Conservation (phyloP, 1,140 invertebrate species). For the Temnothorax longispinosus region DNA sequence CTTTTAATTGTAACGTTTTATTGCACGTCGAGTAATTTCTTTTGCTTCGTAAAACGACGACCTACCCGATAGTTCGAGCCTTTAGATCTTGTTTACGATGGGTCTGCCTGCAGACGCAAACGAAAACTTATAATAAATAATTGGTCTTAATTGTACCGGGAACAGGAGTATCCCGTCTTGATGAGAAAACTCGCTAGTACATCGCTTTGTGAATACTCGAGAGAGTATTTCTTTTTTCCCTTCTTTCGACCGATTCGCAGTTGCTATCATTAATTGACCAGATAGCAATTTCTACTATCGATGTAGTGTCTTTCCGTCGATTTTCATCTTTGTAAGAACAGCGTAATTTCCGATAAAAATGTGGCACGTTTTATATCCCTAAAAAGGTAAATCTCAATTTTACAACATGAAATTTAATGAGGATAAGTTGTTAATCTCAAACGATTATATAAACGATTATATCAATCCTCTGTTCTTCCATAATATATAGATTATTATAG, state of each 20-base stretch:
- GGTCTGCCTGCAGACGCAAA: not conserved
- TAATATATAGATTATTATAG: no score
- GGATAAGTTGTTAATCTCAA: not conserved
- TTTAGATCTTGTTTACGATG: slow-evolving; percentile 12
- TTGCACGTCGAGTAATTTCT: not conserved
- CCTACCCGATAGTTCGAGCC: not conserved
- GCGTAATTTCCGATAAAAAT: not conserved
- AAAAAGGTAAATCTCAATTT: not conserved
- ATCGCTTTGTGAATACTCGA: slow-evolving; percentile 26
- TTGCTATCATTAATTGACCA: slow-evolving; percentile 38
- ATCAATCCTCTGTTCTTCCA: not conserved
- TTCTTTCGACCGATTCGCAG: slow-evolving; percentile 15
- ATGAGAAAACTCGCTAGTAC: slow-evolving; percentile 23
- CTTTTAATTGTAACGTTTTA: not conserved
- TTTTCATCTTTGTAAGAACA: not conserved
- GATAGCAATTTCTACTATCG: slow-evolving; percentile 18
- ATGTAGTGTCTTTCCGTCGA: not conserved
- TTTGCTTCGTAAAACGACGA: not conserved
- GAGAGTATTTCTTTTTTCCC: not conserved
- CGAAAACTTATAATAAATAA: slow-evolving; percentile 27
- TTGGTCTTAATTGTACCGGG: slow-evolving; percentile 17
- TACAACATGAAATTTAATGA: not conserved
- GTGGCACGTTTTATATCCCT: not conserved
- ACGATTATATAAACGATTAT: not conserved
- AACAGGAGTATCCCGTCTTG: slow-evolving; percentile 4